A percentile compares a stretch with the other conserved stretches of the same genome.
These are phyloP conservation scores for Pristiophorus japonicus DNA, from an alignment of 2,113 vertebrate species.

Conservation along the genomic window DNA sequence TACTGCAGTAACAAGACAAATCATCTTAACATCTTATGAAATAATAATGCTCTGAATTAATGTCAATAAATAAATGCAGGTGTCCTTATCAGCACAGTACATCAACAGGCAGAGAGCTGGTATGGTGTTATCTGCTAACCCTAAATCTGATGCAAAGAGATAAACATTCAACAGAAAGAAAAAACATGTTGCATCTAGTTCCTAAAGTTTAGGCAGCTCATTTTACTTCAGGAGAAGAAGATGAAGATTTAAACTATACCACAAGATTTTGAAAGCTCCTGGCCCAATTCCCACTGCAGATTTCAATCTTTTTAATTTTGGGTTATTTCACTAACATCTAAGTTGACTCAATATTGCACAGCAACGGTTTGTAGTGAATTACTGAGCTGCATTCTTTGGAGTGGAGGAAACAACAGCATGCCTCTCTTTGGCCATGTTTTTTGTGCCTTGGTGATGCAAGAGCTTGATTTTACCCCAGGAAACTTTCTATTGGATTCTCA, in stretches of 20 bases:
- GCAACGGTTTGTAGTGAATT: background rate
- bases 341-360: background rate
- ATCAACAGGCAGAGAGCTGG: background rate
- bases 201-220: background rate
- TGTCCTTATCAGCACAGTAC: background rate
- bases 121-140: background rate
- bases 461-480: background rate
- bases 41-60: background rate
- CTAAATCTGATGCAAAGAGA: background rate
- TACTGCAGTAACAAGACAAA: background rate
- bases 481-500: background rate
- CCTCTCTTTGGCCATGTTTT: background rate
- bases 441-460: background rate
- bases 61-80: background rate
- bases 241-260: background rate
- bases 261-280: background rate
- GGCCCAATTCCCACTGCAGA: background rate
- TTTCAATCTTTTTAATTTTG: background rate
- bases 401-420: background rate
- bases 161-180: background rate
- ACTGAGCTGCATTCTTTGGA: background rate
- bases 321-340: background rate
- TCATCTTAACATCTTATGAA: background rate
- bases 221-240: background rate
- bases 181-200: background rate